Evolutionary conservation across 2,888 invertebrate species (phyloP).

Genomic region (Drosophila nr. perissopoda): DNA sequence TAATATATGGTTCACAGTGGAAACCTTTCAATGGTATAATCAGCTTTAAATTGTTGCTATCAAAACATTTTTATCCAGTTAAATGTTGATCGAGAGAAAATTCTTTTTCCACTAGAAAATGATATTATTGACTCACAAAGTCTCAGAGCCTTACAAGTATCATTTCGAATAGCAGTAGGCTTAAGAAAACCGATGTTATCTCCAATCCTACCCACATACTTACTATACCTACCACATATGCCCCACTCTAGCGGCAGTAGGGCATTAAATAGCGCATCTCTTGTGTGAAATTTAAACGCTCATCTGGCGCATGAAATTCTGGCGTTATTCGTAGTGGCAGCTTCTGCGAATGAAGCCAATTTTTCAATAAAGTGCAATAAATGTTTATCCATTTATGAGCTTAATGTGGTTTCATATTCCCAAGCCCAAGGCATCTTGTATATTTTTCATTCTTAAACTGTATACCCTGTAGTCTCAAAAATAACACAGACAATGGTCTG

Average conservation of each 20-base stretch:
- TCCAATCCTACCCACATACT: no score
- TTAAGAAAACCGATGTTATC: background rate
- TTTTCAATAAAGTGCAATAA: slow-evolving; percentile 81
- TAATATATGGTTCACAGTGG: background rate
- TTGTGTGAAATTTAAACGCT: slow-evolving; percentile 67
- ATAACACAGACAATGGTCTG: fast-evolving
- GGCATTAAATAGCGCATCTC: slow-evolving; percentile 57
- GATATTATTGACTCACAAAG: no score
- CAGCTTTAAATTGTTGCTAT: background rate
- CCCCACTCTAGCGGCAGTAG: slow-evolving; percentile 28
- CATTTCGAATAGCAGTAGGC: background rate
- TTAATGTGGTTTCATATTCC: slow-evolving; percentile 53
- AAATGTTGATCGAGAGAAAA: background rate
- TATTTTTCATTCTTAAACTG: background rate
- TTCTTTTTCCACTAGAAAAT: background rate
- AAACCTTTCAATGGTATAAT: background rate
- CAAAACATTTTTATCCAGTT: background rate
- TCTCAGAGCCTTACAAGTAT: background rate
- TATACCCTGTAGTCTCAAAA: background rate
- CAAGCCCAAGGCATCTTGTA: slow-evolving; percentile 1
- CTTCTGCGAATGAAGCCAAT: slow-evolving; percentile 63
- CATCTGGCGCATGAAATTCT: slow-evolving; percentile 40
- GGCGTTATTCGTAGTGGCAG: slow-evolving; percentile 15
- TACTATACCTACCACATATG: background rate
- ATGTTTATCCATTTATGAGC: slow-evolving; percentile 79